Conservation (phyloP, 2,888 invertebrate species). For the Anoplius nigerrimus region DNA sequence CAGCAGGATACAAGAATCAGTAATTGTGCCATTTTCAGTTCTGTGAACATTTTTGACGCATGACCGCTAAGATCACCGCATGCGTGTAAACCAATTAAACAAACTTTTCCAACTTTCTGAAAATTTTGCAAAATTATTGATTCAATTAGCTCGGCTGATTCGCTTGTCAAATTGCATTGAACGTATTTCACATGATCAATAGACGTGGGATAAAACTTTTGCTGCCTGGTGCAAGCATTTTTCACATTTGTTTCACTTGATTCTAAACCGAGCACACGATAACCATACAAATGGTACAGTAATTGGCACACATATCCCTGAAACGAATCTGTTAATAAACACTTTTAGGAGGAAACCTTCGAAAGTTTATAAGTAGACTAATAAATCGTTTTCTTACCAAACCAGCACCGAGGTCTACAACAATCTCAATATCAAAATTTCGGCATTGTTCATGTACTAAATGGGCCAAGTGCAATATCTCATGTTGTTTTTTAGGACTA, state of each 20-base stretch:
- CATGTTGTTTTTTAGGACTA: conserved; percentile 83
- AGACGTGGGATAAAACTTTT: conserved; percentile 77
- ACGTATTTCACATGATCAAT: conserved; percentile 78
- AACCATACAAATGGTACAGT: conserved; percentile 78
- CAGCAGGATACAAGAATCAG: conserved; percentile 87
- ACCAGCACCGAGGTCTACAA: conserved; percentile 86
- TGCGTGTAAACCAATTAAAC: conserved; percentile 83
- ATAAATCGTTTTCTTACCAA: conserved; percentile 77
- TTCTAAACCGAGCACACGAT: conserved; percentile 83
- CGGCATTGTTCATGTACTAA: conserved; percentile 77
- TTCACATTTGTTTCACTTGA: conserved; percentile 78
- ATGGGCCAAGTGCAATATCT: conserved; percentile 80
- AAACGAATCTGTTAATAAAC: conserved; percentile 26
- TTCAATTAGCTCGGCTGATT: conserved; percentile 76
- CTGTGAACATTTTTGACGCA: conserved; percentile 81
- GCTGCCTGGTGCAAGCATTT: conserved; percentile 79
- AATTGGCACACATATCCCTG: conserved; percentile 86
- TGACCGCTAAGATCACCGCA: conserved; percentile 86
- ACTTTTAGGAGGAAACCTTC: neutral
- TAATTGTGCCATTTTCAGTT: conserved; percentile 77
- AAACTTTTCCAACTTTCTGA: conserved; percentile 66
- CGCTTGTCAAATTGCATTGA: conserved; percentile 77
- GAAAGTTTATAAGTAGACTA: neutral
- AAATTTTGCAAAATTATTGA: conserved; percentile 74
- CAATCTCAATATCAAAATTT: conserved; percentile 74